Base-by-base conservation (phyloP, 2,888 invertebrate genomes). In the Hyposoter didymator region DNA sequence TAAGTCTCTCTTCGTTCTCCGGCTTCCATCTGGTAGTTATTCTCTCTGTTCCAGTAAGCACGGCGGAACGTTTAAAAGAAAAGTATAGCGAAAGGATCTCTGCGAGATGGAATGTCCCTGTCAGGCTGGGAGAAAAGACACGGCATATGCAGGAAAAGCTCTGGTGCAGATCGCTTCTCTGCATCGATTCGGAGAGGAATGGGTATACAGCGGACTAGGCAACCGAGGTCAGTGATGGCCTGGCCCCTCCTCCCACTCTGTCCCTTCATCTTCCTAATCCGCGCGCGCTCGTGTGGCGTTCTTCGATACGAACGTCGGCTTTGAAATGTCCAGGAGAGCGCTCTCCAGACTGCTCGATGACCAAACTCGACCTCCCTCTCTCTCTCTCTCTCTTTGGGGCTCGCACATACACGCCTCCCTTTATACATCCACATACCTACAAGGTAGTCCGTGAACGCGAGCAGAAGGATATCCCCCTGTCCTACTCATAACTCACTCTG, bases 401-500 rank as follows among this genome's bases (percentile, higher is more conserved):
- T n/a, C 45, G 32, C 22, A 35, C 45, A 64, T 19, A 73, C 35
- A 49, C 59, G 22, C 64, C 19, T 64, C 49, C 70, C 74, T 49
- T 35, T 70, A 47, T 43, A 32, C 64, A 10, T 70, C n/a, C 28
- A 70, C 22, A 49, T 45, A 64, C 47, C 43, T 45, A 35, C 49
- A 43, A 39, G 64, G n/a, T 64, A 22, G 47, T 28, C 69, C 67
- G 78, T 73, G 52, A 73, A 83, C 73, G 72, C 78, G 84, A 52
- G 76, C 78, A 74, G 85, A 84, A 85, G 85, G 84, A 85, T 84
- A 85, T 87, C 79, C 85, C 81, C 75, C 64, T 55, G 75, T 82
- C 76, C 74, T 72, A 47, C 76, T 83, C 88, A 88, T 88, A 88
- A 88, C 86, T 88, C 88, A 88, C 84, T 88, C 84, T 87, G 88